A percentile compares a stretch with the other conserved stretches of the same genome.
Evolutionary conservation across 2,888 invertebrate genomes (phyloP).

Genomic region (Drosophila affinis): DNA sequence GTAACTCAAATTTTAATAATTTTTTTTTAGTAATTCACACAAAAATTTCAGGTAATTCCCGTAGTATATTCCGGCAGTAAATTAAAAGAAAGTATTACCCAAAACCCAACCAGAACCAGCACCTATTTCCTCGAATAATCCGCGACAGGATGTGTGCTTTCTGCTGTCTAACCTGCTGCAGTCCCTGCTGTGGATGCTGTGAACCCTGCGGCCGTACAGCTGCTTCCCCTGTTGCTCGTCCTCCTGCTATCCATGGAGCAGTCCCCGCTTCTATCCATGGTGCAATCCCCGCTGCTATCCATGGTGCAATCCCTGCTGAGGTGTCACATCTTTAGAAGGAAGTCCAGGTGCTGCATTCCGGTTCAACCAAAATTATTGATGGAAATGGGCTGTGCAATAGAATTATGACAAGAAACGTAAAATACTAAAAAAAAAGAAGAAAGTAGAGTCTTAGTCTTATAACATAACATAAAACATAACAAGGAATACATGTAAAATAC

Average conservation of each 20-base stretch:
- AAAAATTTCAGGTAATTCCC: no score
- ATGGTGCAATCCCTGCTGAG: constrained; percentile 34
- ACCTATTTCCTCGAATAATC: constrained; percentile 2
- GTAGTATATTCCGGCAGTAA: no score
- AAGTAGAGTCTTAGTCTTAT: neutral
- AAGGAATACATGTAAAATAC: neutral
- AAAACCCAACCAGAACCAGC: neutral
- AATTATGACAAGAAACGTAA: neutral
- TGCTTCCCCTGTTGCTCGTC: neutral
- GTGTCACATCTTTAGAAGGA: constrained; percentile 24
- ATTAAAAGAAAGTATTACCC: neutral
- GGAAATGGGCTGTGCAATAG: neutral
- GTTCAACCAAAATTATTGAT: neutral
- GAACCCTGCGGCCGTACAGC: constrained; percentile 40
- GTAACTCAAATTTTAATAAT: no score
- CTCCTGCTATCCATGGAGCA: constrained; percentile 29
- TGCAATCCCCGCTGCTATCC: constrained; percentile 29
- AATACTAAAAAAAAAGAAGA: neutral
- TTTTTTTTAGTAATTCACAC: no score
- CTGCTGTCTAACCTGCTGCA: constrained; percentile 10
- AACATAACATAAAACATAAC: neutral
- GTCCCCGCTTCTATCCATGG: constrained; percentile 27
- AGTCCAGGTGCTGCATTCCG: constrained; percentile 6
- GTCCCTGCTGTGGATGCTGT: constrained; percentile 26
- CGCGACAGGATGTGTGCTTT: constrained; percentile 43